Percentiles rank a stretch among this genome's conserved stretches.
These are phyloP conservation scores for Dynastes tityus DNA, from an alignment of 2,888 invertebrate species.

Conservation along the genomic window DNA sequence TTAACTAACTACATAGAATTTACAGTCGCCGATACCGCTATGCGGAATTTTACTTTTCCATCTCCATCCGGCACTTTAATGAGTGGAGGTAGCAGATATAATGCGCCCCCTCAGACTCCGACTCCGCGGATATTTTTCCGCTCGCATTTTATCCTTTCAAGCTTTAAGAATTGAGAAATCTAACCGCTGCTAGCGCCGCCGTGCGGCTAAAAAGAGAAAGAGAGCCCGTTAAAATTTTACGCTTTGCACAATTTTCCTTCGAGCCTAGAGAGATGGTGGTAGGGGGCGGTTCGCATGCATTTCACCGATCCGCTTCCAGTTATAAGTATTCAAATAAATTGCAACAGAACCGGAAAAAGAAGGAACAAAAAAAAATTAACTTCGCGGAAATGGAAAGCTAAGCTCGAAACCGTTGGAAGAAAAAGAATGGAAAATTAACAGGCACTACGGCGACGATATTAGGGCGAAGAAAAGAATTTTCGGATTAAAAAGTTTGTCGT, in stretches of 20 bases:
- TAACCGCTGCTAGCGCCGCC: background rate
- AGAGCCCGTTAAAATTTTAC: conserved; percentile 24
- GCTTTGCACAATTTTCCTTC: conserved; percentile 28
- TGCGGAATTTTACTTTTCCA: conserved; percentile 4
- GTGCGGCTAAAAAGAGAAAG: background rate
- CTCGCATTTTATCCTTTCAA: conserved; percentile 3
- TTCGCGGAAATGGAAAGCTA: conserved; percentile 1
- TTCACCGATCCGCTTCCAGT: conserved; percentile 28
- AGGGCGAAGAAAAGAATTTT: background rate
- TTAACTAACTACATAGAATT: conserved; percentile 12
- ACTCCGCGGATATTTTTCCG: background rate
- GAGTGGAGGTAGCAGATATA: conserved; percentile 11
- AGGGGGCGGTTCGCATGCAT: conserved; percentile 3
- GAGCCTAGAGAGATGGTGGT: background rate
- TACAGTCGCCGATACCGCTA: conserved; percentile 4
- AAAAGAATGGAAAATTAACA: background rate
- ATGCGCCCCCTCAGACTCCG: background rate
- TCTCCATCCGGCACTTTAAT: background rate
- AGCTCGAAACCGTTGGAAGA: background rate
- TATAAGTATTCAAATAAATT: conserved; percentile 18
- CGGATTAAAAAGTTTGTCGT: conserved; percentile 32
- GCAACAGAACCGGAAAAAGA: conserved; percentile 24
- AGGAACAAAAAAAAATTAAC: background rate
- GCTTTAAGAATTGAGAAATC: background rate
- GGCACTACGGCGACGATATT: background rate